Base-by-base conservation (phyloP, 30 jellyfish, hydroid and myxozoan species). In the Hydra vulgaris region DNA sequence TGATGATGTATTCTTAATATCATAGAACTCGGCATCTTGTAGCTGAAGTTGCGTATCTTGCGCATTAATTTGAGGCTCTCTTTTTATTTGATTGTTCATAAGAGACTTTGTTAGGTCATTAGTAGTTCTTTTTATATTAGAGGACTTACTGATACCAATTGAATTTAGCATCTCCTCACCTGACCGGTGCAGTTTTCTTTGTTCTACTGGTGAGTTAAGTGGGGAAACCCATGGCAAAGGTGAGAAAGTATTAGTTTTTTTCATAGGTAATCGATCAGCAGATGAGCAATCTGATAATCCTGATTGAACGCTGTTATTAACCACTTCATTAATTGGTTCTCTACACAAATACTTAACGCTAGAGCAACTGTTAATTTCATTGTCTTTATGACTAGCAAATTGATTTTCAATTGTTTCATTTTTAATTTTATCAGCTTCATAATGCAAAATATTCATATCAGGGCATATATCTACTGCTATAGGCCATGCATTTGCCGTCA, bases 211-310 rank as follows among this genome's bases (percentile, higher is more conserved):
- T 40, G 85, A 78, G 25, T 78, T 54, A 27, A 5, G 56, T n/a
- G 85, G 78, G n/a, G 85, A 54, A 21, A 53, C 78, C 85, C 82
- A 78, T 8, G 81, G 85, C 24, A 22, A 52, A 52, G 81, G 85
- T n/a, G 85, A 78, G 22, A 73, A 15, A 73, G 75, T 18, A 7
- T 8, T 17, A 0, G 66, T 71, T 19, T 26, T 73, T 70, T 70
- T 25, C 76, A 70, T 0, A 53, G 79, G 26, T 23, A 23, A 71
- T 15, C 0, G 79, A 12, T 20, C 26, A 23, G 27, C 79, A 40
- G 61, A 40, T 40, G 61, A 40, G 61, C 61, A 40, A 40, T 40
- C 12, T 40, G 61, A 40, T 40, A 40, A 3, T 3, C 12, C 61
- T 40, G 61, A 40, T 3, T 40, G 61, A 40, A 40, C 61, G n/a